A percentile compares a stretch with the other conserved stretches of the same genome.
Evolutionary conservation across 1,140 invertebrate species (phyloP).

Genomic region (Drosophila sulfurigaster): DNA sequence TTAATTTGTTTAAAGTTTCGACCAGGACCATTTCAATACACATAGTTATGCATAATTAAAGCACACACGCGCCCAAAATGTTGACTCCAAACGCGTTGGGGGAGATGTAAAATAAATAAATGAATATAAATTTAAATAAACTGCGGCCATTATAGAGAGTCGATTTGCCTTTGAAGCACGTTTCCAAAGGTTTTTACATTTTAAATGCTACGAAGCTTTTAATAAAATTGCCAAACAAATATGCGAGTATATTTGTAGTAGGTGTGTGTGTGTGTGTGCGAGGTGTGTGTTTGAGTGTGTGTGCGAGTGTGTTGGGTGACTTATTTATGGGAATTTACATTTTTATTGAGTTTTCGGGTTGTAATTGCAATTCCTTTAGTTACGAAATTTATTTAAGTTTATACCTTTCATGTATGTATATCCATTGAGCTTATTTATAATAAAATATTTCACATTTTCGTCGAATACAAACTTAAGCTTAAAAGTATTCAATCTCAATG

Average conservation of each 20-base stretch:
- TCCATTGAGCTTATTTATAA: background rate
- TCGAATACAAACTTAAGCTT: background rate
- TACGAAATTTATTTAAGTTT: slow-evolving; percentile 15
- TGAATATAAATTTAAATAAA: slow-evolving; percentile 54
- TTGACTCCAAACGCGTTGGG: slow-evolving; percentile 29
- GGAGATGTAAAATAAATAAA: slow-evolving; percentile 29
- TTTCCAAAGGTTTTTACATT: slow-evolving; percentile 55
- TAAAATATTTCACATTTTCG: background rate
- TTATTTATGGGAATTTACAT: slow-evolving; percentile 49
- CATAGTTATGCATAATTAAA: slow-evolving; percentile 70
- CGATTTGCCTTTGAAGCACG: slow-evolving; percentile 45
- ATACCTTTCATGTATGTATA: background rate
- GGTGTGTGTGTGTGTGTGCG: background rate
- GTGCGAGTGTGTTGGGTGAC: slow-evolving; percentile 16
- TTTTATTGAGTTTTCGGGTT: slow-evolving; percentile 41
- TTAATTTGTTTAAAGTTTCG: slow-evolving; percentile 46
- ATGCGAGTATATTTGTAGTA: slow-evolving; percentile 10
- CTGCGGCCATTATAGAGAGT: slow-evolving; percentile 38
- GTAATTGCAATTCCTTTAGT: slow-evolving; percentile 34
- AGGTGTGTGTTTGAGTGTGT: slow-evolving; percentile 2
- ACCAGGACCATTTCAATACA: slow-evolving; percentile 41
- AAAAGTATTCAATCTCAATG: background rate
- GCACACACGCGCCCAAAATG: slow-evolving; percentile 48
- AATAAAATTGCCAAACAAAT: slow-evolving; percentile 57
- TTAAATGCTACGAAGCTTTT: slow-evolving; percentile 52